Conservation (phyloP, 2,797 vertebrate genomes). For the Tangara arthus region DNA sequence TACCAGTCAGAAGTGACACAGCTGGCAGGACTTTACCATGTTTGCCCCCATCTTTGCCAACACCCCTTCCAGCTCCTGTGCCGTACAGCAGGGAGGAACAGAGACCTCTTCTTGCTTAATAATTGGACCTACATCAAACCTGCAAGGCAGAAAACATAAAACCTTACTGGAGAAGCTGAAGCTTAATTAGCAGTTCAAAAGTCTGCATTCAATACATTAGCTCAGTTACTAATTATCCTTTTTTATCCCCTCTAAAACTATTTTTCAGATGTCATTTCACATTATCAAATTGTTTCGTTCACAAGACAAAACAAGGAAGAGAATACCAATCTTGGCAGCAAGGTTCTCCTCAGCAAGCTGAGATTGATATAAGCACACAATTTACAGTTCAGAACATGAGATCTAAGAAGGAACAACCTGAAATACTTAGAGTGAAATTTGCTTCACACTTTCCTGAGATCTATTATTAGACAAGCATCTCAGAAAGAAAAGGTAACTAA, state of each 20-base stretch:
- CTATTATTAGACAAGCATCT: not conserved
- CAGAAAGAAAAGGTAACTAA: not conserved
- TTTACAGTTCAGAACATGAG: not conserved
- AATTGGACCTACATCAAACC: conserved; percentile 93
- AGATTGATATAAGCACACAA: not conserved
- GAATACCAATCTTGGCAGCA: not conserved
- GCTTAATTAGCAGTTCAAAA: not conserved
- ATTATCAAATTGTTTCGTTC: not conserved
- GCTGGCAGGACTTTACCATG: conserved; percentile 76
- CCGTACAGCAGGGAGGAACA: conserved; percentile 80
- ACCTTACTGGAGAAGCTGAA: not conserved
- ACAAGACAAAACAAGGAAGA: not conserved
- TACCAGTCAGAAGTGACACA: not conserved
- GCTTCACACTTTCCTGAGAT: not conserved
- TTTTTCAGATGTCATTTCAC: not conserved
- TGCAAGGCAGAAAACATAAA: conserved; percentile 38
- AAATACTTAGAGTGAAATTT: not conserved
- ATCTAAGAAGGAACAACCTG: not conserved
- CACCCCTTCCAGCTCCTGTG: conserved; percentile 81
- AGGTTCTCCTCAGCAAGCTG: not conserved
- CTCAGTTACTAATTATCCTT: not conserved
- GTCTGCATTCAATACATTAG: not conserved
- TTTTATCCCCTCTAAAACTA: not conserved
- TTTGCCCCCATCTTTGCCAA: conserved; percentile 82
- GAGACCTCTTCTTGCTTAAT: conserved; percentile 82